A percentile compares a stretch with the other conserved stretches of the same genome.
These are phyloP conservation scores for Spodoptera frugiperda DNA, from an alignment of 1,140 invertebrate species.

Conservation along the genomic window DNA sequence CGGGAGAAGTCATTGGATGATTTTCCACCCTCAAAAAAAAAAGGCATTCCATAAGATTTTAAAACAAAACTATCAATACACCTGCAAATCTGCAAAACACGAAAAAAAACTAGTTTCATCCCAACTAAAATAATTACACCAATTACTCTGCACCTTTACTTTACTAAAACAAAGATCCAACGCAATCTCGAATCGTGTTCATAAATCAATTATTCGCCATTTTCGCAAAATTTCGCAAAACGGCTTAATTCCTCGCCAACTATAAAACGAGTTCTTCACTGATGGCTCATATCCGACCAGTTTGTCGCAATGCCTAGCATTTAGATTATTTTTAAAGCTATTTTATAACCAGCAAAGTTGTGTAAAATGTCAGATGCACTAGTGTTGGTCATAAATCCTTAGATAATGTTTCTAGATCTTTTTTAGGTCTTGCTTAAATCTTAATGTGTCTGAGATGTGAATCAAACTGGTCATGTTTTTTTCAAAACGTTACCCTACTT, in stretches of 20 bases:
- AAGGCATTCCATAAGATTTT: no score
- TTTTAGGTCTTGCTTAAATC: no score
- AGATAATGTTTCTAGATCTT: no score
- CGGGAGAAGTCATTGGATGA: no score
- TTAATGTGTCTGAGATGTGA: no score
- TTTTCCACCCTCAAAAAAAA: no score
- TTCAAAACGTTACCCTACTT: no score
- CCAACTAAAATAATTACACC: background rate
- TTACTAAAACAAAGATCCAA: background rate
- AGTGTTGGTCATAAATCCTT: background rate
- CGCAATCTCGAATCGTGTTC: background rate
- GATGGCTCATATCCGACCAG: background rate
- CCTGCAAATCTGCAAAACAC: no score
- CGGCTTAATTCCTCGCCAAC: background rate
- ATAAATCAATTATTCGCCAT: conserved; percentile 2
- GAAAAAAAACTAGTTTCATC: background rate
- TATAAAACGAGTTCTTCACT: background rate
- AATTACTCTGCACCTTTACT: background rate
- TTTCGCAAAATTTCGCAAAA: background rate
- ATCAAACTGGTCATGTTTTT: no score
- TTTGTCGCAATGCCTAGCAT: conserved; percentile 15
- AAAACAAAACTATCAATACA: no score
- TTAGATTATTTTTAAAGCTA: conserved; percentile 10
- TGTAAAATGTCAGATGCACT: conserved; percentile 3
- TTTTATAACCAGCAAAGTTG: conserved; percentile 11